Percentiles rank a stretch among this genome's conserved stretches.
phyloP scores from a whole-genome alignment of 2,888 invertebrate genomes.

The Pammene aurita region DNA sequence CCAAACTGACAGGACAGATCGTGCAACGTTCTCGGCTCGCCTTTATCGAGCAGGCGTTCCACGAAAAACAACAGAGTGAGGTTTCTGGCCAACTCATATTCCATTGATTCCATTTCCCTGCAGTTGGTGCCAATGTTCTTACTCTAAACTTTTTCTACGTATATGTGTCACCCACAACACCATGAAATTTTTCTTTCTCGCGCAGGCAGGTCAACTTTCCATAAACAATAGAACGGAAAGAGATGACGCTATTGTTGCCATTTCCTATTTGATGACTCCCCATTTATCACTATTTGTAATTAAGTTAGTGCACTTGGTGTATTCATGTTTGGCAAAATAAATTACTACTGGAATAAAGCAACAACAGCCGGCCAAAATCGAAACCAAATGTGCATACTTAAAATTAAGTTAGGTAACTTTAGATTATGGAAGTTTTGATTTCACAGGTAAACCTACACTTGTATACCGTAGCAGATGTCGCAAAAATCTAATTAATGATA shows the following conservation, averaged over 20 bases:
- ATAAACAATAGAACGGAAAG: conserved; percentile 67
- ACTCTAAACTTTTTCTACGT: conserved; percentile 81
- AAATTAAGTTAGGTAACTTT: too few relatives aligned
- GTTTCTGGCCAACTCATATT: conserved; percentile 96
- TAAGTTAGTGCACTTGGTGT: background rate
- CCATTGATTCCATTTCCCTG: conserved; percentile 93
- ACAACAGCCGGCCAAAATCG: too few relatives aligned
- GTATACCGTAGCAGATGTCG: too few relatives aligned
- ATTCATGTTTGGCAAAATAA: background rate
- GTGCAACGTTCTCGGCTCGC: conserved; percentile 96
- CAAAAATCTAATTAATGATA: too few relatives aligned
- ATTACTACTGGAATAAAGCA: background rate
- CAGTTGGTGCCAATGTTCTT: conserved; percentile 83
- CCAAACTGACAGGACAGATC: conserved; percentile 99
- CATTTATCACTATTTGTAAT: background rate
- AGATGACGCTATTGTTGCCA: conserved; percentile 49
- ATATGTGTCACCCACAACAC: conserved; percentile 84
- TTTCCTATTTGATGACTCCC: conserved; percentile 21
- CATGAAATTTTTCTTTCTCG: conserved; percentile 79
- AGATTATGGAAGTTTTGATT: too few relatives aligned
- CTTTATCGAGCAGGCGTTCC: conserved; percentile 98
- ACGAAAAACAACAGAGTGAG: conserved; percentile 99
- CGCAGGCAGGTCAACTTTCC: conserved; percentile 59
- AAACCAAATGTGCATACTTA: too few relatives aligned
- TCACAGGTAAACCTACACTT: too few relatives aligned